Evolutionary conservation across 2,113 vertebrate species (phyloP), one percentile per base, ranked within the genome.

Genomic region (Microtus pennsylvanicus): DNA sequence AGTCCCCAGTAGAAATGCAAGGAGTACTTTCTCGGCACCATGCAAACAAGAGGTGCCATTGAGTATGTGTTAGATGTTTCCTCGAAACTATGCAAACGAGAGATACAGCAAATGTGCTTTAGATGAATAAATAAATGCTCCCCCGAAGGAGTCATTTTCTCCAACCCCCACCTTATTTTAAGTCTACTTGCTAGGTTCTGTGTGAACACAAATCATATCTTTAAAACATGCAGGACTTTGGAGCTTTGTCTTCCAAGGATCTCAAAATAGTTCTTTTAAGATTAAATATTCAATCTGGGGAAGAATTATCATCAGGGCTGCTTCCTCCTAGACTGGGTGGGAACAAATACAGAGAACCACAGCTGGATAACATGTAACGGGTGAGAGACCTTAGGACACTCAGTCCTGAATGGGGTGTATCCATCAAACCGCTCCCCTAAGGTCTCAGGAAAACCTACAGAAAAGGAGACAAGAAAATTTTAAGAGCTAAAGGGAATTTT

Each of bases 221-320:
- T 82, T 21, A 93, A 75, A 95, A 85, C 72, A 7, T 61, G 1
- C 7, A 67, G 30, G 87, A 4, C 42, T n/a, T 77, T 7, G 38
- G 72, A 67, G 19, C 7, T 86, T 89, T 89, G 35, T 69, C 47
- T 87, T 72, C 94, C 28, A 50, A 77, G 13, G 9, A 89, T 91
- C 19, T 87, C 50, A 30, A 67, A 94, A 91, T 38, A 61, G 42
- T 11, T 93, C n/a, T 95, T 7, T 61, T 47, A 90, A 81, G 87
- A 76, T 70, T 65, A 58, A 93, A 82, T 65, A 94, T 58, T 93
- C 47, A 75, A 28, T 89, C 87, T 83, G 63, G 30, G 87, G 67
- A 93, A 75, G 35, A 50, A 61, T 80, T 76, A 61, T 61, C 12
- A 82, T 38, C 78, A 38, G 35, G 5, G 21, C 38, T 4, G 52